A percentile compares a stretch with the other conserved stretches of the same genome.
These are phyloP conservation scores for Fragum fragum DNA, from an alignment of 2,888 invertebrate genomes.

Conservation along the genomic window DNA sequence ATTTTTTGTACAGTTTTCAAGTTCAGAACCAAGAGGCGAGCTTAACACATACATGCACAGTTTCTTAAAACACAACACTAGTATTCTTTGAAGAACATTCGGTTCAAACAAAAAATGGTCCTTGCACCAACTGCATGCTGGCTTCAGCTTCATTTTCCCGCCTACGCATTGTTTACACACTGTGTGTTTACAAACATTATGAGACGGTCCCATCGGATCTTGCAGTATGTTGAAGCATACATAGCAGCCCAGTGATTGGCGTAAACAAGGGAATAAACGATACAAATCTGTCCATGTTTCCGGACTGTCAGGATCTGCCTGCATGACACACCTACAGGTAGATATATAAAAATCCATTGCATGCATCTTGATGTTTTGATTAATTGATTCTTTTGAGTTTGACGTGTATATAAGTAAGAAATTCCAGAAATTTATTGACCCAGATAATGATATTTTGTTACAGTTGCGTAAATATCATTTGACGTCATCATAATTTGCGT, in stretches of 20 bases:
- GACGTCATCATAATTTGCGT: slow-evolving; percentile 60
- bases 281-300: slow-evolving; percentile 94
- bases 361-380: slow-evolving; percentile 89
- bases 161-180: slow-evolving; percentile 95
- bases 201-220: slow-evolving; percentile 93
- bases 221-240: slow-evolving; percentile 94
- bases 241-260: slow-evolving; percentile 95
- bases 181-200: slow-evolving; percentile 94
- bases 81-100: slow-evolving; percentile 93
- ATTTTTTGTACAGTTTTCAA: slow-evolving; percentile 67
- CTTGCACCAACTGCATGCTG: slow-evolving; percentile 94
- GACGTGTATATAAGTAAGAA: neutral
- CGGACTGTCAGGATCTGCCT: slow-evolving; percentile 90
- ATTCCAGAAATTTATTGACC: slow-evolving; percentile 20
- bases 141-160: slow-evolving; percentile 94
- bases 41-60: slow-evolving; percentile 94
- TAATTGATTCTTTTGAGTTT: neutral
- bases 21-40: slow-evolving; percentile 72
- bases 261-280: slow-evolving; percentile 93
- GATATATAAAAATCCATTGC: slow-evolving; percentile 94
- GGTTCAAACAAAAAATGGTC: slow-evolving; percentile 94
- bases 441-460: slow-evolving; percentile 28
- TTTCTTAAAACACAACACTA: slow-evolving; percentile 95
- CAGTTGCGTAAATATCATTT: slow-evolving; percentile 39
- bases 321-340: slow-evolving; percentile 93